Evolutionary conservation across 2,113 vertebrate genomes (phyloP).

Genomic region (Crotophaga sulcirostris): DNA sequence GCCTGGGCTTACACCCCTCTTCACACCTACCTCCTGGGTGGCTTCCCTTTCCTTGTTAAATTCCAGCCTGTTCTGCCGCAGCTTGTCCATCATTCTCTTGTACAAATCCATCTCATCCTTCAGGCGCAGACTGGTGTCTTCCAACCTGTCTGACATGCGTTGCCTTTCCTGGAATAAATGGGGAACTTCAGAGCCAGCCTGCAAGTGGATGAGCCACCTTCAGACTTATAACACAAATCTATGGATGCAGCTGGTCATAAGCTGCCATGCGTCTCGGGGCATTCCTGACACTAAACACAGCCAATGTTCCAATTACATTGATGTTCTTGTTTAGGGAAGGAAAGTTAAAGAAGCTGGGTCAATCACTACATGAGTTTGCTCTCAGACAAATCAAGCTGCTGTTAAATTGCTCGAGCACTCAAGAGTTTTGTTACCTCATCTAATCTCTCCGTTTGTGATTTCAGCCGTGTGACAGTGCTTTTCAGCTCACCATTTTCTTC

Average conservation of each 20-base stretch:
- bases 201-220: not conserved
- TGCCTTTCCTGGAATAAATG: constrained; percentile 83
- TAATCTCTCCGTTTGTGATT: constrained; percentile 89
- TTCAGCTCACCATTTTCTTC: constrained; percentile 89
- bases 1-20: not conserved
- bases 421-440: constrained; percentile 84
- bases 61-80: constrained; percentile 89
- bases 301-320: not conserved
- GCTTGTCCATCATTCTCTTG: constrained; percentile 95
- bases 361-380: not conserved
- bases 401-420: not conserved
- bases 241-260: not conserved
- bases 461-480: constrained; percentile 82
- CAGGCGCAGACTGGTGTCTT: constrained; percentile 90
- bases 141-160: constrained; percentile 90
- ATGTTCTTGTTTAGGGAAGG: not conserved
- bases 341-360: not conserved
- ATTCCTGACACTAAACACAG: not conserved
- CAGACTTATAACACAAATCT: not conserved
- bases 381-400: not conserved
- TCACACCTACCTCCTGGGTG: constrained; percentile 87
- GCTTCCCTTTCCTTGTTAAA: constrained; percentile 93
- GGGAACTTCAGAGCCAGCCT: not conserved
- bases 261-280: rapidly evolving
- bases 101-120: constrained; percentile 96